A percentile compares a stretch with the other conserved stretches of the same genome.
Conservation (phyloP, 2,797 vertebrate species). For the Miichthys miiuy region DNA sequence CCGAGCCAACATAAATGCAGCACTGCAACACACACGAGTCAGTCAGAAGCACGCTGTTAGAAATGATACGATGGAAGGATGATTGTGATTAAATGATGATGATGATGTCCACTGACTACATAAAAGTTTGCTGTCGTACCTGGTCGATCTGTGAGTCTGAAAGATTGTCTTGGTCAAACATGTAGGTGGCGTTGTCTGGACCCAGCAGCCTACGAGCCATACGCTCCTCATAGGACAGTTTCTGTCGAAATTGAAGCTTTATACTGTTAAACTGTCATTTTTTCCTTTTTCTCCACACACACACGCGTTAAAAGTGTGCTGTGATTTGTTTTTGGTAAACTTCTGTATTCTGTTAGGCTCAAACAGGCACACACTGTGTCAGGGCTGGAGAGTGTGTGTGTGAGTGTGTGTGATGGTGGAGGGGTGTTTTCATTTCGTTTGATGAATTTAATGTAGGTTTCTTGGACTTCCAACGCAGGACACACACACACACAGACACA, state of each 20-base stretch:
- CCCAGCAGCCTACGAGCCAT: slow-evolving; percentile 97
- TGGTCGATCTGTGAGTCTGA: slow-evolving; percentile 85
- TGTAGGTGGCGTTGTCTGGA: slow-evolving; percentile 88
- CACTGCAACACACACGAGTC: slow-evolving; percentile 15
- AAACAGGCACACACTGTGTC: slow-evolving; percentile 32
- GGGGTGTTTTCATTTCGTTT: not conserved
- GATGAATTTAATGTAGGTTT: not conserved
- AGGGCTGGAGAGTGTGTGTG: not conserved
- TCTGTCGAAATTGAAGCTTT: slow-evolving; percentile 78
- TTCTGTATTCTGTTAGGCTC: slow-evolving; percentile 1
- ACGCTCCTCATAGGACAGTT: slow-evolving; percentile 94
- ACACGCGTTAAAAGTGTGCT: slow-evolving; percentile 9
- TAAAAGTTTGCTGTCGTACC: slow-evolving; percentile 77
- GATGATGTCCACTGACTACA: not conserved
- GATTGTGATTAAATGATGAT: not conserved
- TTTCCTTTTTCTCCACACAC: not conserved
- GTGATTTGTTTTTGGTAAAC: slow-evolving; percentile 7
- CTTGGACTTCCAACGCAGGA: not conserved
- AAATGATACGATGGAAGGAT: not conserved
- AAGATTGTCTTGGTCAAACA: slow-evolving; percentile 87
- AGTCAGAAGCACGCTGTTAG: slow-evolving; percentile 8
- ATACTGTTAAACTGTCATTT: slow-evolving; percentile 24
- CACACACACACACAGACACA: slow-evolving; percentile 3
- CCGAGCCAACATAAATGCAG: slow-evolving; percentile 37
- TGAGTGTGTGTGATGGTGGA: not conserved